Evolutionary conservation across 2,113 vertebrate genomes (phyloP).

Genomic region (Cairina moschata): DNA sequence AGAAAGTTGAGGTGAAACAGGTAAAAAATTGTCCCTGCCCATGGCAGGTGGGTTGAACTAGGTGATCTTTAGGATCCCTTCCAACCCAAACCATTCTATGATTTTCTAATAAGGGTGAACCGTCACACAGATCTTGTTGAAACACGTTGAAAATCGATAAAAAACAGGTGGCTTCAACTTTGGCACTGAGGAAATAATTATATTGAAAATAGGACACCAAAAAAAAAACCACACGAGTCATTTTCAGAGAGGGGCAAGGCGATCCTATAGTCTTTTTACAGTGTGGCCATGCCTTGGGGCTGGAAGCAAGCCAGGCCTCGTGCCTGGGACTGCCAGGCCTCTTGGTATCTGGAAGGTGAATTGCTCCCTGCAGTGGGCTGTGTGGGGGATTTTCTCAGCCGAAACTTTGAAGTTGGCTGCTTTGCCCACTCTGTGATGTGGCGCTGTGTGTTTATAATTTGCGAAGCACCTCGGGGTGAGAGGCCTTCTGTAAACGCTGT

Average conservation of each 20-base stretch:
- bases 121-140: not conserved
- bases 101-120: not conserved
- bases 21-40: too few species aligned
- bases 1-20: not conserved
- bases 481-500: conserved; percentile 26
- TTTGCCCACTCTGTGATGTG: not conserved
- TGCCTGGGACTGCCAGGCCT: not conserved
- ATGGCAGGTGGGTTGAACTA: too few species aligned
- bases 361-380: not conserved
- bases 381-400: not conserved
- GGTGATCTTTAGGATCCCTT: too few species aligned
- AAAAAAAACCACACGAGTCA: not conserved
- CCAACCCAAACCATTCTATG: too few species aligned
- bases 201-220: not conserved
- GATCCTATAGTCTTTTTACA: not conserved
- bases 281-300: not conserved
- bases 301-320: not conserved
- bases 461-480: conserved; percentile 42
- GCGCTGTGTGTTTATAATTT: conserved; percentile 18
- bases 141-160: not conserved
- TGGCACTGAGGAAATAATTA: not conserved
- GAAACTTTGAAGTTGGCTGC: not conserved
- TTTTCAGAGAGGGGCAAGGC: not conserved
- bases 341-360: not conserved
- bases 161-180: not conserved